phyloP scores from a whole-genome alignment of 2,888 invertebrate species.

The Tinea pellionella region DNA sequence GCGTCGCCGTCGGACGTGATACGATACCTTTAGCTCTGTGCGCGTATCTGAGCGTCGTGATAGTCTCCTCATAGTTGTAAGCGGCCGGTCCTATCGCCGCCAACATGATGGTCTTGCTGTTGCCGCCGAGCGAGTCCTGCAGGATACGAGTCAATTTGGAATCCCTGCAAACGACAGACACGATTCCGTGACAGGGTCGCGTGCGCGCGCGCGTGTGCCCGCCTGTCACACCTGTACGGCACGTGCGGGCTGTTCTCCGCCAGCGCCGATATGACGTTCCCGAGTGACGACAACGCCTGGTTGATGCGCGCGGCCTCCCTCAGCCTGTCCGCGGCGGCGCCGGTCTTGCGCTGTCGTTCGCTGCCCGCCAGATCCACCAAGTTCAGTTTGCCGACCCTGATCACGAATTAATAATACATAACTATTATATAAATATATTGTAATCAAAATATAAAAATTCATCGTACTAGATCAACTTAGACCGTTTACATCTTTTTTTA shows the following conservation, averaged over 20 bases:
- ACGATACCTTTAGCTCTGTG: slow-evolving; percentile 87
- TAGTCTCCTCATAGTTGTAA: slow-evolving; percentile 97
- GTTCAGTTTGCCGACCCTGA: slow-evolving; percentile 93
- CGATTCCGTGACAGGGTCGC: too few species aligned
- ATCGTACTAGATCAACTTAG: too few species aligned
- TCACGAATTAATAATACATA: too few species aligned
- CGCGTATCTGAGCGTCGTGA: slow-evolving; percentile 96
- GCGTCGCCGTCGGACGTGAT: too few species aligned
- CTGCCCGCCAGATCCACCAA: slow-evolving; percentile 98
- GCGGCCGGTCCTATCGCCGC: slow-evolving; percentile 98
- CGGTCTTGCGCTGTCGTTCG: slow-evolving; percentile 96
- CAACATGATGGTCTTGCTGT: slow-evolving; percentile 99
- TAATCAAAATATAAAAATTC: too few species aligned
- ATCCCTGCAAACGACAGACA: slow-evolving; percentile 77
- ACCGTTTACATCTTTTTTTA: too few species aligned
- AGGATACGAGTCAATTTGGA: slow-evolving; percentile 95
- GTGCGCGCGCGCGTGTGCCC: too few species aligned
- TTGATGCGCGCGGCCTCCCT: slow-evolving; percentile 98
- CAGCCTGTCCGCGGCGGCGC: slow-evolving; percentile 91
- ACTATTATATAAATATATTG: too few species aligned
- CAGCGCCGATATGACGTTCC: slow-evolving; percentile 97
- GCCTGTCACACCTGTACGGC: slow-evolving; percentile 87
- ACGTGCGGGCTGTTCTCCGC: slow-evolving; percentile 96
- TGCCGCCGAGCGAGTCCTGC: slow-evolving; percentile 98
- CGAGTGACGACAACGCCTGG: slow-evolving; percentile 94